phyloP scores from a whole-genome alignment of 2,113 vertebrate species.

The Paratilapia polleni region DNA sequence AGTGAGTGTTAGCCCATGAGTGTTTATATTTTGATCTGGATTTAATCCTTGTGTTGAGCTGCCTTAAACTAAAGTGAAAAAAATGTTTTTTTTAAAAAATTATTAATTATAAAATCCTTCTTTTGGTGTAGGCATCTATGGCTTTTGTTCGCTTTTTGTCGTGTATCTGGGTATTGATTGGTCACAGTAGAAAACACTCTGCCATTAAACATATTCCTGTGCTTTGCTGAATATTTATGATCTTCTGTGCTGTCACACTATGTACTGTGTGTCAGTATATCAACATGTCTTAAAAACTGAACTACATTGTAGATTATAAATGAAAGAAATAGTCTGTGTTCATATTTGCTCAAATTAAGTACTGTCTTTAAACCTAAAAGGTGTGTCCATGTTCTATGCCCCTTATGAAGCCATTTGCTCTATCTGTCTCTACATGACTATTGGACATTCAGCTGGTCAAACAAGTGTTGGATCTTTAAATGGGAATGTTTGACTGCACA shows the following conservation, averaged over 20 bases:
- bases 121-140: neutral
- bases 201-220: neutral
- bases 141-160: neutral
- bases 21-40: no score
- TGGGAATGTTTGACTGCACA: slow-evolving; percentile 76
- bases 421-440: slow-evolving; percentile 65
- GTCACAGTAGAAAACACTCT: neutral
- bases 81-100: no score
- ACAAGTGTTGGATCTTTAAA: slow-evolving; percentile 80
- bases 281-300: rapidly evolving
- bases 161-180: rapidly evolving
- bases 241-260: neutral
- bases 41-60: no score
- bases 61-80: no score
- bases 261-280: neutral
- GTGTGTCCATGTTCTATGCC: neutral
- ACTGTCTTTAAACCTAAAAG: neutral
- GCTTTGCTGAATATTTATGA: neutral
- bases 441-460: slow-evolving; percentile 71
- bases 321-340: neutral
- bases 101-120: no score
- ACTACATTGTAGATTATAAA: neutral
- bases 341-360: neutral
- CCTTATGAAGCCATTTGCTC: slow-evolving; percentile 15
- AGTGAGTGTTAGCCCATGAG: no score